Percentiles rank a stretch among this genome's conserved stretches.
These are phyloP conservation scores for Eristalis tenax DNA, from an alignment of 2,888 invertebrate genomes.

Conservation along the genomic window DNA sequence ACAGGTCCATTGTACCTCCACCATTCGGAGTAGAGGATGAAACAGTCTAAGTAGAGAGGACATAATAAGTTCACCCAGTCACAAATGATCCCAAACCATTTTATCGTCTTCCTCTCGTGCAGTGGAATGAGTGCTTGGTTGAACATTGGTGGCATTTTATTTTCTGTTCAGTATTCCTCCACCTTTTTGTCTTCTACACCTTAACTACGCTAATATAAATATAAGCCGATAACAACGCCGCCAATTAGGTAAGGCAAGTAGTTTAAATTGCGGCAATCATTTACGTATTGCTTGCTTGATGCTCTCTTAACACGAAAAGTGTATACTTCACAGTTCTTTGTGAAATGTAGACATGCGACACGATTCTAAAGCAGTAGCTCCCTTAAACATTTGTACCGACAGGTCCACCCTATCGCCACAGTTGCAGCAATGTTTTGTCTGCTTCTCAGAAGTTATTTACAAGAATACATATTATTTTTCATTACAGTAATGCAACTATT, in stretches of 20 bases:
- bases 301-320: neutral
- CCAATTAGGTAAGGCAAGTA: neutral
- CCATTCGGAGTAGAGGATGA: no score
- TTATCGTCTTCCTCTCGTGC: neutral
- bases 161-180: neutral
- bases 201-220: neutral
- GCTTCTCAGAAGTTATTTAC: neutral
- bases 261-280: neutral
- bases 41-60: no score
- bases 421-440: neutral
- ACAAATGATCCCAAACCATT: no score
- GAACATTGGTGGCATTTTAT: no score
- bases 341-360: neutral
- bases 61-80: no score
- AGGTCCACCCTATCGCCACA: neutral
- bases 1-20: no score
- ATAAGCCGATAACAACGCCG: neutral
- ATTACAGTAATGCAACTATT: slow-evolving; percentile 87
- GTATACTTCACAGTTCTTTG: neutral
- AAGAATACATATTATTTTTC: neutral
- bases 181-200: neutral
- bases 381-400: no score
- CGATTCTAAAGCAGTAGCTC: no score
- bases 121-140: no score
- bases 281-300: neutral